A percentile compares a stretch with the other conserved stretches of the same genome.
Evolutionary conservation across 2,113 vertebrate species (phyloP).

Genomic region (Petrocephalus microphthalmus): DNA sequence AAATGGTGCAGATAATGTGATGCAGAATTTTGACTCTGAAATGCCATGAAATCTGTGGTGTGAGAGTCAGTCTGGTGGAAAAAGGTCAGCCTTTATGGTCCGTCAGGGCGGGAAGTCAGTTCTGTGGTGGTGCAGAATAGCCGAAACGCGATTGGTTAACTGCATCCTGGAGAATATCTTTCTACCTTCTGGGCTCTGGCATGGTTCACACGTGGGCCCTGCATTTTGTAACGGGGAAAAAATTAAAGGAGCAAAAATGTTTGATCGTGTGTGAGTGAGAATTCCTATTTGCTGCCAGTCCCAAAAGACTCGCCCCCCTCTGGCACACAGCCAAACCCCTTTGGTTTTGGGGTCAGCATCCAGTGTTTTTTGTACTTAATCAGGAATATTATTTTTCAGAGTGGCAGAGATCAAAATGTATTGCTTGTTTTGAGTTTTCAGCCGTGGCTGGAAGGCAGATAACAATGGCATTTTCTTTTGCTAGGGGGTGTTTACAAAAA

Average conservation of each 20-base stretch:
- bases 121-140: not conserved
- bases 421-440: not conserved
- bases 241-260: not conserved
- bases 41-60: not conserved
- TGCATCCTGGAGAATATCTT: not conserved
- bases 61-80: not conserved
- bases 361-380: not conserved
- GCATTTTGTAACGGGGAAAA: not conserved
- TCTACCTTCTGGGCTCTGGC: not conserved
- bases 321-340: not conserved
- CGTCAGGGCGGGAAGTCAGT: not conserved
- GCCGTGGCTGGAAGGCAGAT: not conserved
- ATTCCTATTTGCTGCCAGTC: not conserved
- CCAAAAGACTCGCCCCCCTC: not conserved
- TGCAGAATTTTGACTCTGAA: not conserved
- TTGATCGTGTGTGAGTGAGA: not conserved
- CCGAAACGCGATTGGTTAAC: not conserved
- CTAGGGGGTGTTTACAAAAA: not conserved
- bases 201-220: not conserved
- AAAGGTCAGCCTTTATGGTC: not conserved
- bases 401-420: not conserved
- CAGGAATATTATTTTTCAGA: conserved; percentile 7
- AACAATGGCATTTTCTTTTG: not conserved
- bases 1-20: not conserved
- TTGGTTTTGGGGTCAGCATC: not conserved